Evolutionary conservation across 1,140 invertebrate genomes (phyloP).

Genomic region (Anastrepha obliqua): DNA sequence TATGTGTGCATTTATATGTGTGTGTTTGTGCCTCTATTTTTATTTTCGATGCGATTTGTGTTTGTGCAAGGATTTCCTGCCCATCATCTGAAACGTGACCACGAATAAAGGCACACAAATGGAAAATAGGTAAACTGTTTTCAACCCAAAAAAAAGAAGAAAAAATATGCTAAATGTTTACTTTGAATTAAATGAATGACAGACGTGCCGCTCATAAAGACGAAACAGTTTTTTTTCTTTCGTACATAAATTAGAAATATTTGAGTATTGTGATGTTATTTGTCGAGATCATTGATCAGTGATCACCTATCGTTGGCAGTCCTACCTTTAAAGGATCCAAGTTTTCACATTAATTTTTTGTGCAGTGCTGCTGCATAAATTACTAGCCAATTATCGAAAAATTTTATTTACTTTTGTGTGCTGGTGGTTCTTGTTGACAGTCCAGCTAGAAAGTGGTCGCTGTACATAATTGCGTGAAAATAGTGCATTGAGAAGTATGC

Average conservation of each 20-base stretch:
- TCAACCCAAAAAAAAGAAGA: neutral
- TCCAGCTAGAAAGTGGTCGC: no score
- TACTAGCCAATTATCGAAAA: neutral
- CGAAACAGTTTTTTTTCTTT: neutral
- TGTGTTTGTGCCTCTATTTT: neutral
- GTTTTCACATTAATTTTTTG: neutral
- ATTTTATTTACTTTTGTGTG: neutral
- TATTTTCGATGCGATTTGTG: conserved; percentile 1
- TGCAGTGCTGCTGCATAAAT: neutral
- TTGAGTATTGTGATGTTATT: conserved; percentile 1
- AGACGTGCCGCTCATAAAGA: neutral
- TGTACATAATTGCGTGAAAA: no score
- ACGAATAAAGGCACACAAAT: neutral
- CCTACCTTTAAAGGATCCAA: neutral
- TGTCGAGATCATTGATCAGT: neutral
- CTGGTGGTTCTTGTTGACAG: no score
- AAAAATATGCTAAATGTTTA: neutral
- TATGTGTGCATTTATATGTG: neutral
- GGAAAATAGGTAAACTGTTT: neutral
- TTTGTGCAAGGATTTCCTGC: conserved; percentile 49
- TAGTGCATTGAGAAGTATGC: no score
- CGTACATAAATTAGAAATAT: neutral
- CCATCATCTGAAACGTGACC: conserved; percentile 7
- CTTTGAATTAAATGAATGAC: conserved; percentile 30
- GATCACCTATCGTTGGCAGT: neutral